Evolutionary conservation across 2,797 vertebrate species (phyloP).

Genomic region (Enteromius afrohamiltoni): DNA sequence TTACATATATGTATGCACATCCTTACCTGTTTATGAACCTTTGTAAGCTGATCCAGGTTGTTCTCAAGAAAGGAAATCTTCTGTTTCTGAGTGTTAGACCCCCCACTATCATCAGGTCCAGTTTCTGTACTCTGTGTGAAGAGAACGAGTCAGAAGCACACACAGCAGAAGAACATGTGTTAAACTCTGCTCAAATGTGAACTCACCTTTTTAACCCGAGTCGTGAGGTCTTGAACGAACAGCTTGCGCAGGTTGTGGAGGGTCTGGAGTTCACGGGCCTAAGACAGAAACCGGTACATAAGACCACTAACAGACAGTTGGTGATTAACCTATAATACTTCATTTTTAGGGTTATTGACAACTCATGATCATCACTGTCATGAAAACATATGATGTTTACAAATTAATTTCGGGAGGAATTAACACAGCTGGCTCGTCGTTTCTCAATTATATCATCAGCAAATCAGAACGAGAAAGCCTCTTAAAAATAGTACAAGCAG

Average conservation of each 20-base stretch:
- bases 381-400: not conserved
- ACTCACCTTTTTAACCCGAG: constrained; percentile 92
- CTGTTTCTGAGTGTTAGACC: constrained; percentile 93
- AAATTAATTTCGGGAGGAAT: too few species aligned
- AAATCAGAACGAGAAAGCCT: too few species aligned
- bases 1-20: not conserved
- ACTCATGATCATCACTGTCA: not conserved
- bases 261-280: constrained; percentile 94
- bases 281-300: not conserved
- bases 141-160: not conserved
- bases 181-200: not conserved
- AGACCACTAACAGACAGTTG: not conserved
- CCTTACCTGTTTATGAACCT: constrained; percentile 95
- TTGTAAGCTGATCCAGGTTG: constrained; percentile 97
- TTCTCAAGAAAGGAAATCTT: constrained; percentile 99
- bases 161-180: not conserved
- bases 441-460: too few species aligned
- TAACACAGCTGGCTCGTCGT: too few species aligned
- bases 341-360: not conserved
- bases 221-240: constrained; percentile 96
- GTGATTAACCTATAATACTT: not conserved
- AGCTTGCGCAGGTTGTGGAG: constrained; percentile 96
- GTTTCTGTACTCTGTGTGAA: constrained; percentile 83
- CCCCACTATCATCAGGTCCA: constrained; percentile 89
- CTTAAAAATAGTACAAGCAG: too few species aligned